Conservation (phyloP, 2,888 invertebrate genomes). For the Maniola hyperantus region DNA sequence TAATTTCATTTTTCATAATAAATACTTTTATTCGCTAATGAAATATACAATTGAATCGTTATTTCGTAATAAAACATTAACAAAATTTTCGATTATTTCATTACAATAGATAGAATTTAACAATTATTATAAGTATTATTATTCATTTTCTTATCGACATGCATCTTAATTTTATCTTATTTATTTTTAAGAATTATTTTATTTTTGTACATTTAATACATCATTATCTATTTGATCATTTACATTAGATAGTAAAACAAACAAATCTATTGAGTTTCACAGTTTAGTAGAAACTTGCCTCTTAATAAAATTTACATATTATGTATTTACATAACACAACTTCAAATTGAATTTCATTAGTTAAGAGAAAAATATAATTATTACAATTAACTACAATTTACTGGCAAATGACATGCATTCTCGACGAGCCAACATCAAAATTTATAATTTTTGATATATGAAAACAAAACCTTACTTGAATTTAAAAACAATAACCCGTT, state of each 20-base stretch:
- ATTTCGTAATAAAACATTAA: conserved; percentile 10
- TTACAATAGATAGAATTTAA: conserved; percentile 17
- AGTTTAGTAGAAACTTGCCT: no score
- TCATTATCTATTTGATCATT: conserved; percentile 7
- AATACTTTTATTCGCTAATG: conserved; percentile 10
- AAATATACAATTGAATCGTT: conserved; percentile 16
- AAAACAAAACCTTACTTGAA: no score
- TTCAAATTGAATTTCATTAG: no score
- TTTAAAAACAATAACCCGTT: no score
- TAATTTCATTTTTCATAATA: conserved; percentile 2
- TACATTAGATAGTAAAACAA: not conserved
- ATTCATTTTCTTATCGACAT: conserved; percentile 10
- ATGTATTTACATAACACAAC: no score
- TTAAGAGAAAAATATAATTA: no score
- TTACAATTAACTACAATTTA: no score
- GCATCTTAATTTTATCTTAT: not conserved
- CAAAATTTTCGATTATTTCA: conserved; percentile 13
- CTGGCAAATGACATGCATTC: no score
- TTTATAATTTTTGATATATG: no score
- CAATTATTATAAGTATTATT: not conserved
- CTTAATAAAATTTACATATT: no score
- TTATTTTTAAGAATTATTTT: not conserved
- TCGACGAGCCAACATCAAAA: no score
- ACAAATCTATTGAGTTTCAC: no score
- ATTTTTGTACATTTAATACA: conserved; percentile 19